Conservation (phyloP, 2,113 vertebrate species). For the Cynocephalus volans region DNA sequence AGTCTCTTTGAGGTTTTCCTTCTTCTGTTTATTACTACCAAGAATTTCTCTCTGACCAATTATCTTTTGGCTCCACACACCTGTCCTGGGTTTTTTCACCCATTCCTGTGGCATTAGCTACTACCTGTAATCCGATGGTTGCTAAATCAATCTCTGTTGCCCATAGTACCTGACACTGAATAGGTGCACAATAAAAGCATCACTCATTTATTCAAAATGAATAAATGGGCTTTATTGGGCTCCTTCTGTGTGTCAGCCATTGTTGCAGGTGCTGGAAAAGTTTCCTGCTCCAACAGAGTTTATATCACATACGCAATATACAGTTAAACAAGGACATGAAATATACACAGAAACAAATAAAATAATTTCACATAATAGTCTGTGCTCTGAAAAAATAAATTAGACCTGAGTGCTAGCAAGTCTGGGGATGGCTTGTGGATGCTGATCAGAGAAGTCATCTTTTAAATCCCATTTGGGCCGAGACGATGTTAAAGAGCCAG, state of each 20-base stretch:
- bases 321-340: background rate
- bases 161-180: background rate
- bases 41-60: background rate
- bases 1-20: background rate
- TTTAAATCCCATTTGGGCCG: background rate
- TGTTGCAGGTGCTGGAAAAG: background rate
- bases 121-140: background rate
- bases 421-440: background rate
- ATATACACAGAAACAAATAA: background rate
- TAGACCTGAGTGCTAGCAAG: background rate
- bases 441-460: background rate
- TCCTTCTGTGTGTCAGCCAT: background rate
- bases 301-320: background rate
- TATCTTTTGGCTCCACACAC: background rate
- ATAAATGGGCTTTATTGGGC: background rate
- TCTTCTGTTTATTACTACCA: background rate
- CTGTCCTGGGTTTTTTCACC: background rate
- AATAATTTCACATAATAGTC: background rate
- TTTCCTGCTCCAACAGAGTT: background rate
- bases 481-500: background rate
- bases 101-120: background rate
- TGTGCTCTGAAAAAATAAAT: slow-evolving; percentile 4
- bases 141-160: background rate
- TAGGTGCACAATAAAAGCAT: background rate
- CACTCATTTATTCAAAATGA: slow-evolving; percentile 10